Evolutionary conservation across 2,113 vertebrate species (phyloP), one percentile per base, ranked within the genome.

Genomic region (Brachyhypopomus occidentalis): DNA sequence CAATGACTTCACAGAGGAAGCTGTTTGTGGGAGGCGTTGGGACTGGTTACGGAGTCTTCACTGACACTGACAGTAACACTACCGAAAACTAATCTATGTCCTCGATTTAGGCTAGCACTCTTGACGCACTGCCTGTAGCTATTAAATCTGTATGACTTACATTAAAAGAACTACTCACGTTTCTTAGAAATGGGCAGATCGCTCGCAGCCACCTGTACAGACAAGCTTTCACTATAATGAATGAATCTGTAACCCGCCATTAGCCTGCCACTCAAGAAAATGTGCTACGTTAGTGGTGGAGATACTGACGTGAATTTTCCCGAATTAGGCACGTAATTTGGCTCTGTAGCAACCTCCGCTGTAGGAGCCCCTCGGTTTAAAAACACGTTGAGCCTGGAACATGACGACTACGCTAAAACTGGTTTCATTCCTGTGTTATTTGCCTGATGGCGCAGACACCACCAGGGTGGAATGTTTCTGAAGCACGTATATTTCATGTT

Each of bases 1-100:
- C 85, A 93, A 88, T 87, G 80, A 77, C 55, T 82, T 77, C 87
- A 64, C 79, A 81, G 86, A 91, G 93, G 89, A 92, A 94, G 93
- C 78, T 83, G 45, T 52, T 52, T 52, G 88, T 81, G 76, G 86
- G 82, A 90, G 94, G 94, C 93, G 89, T 91, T 92, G 87, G 91
- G 88, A 80, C 92, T 52, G 45, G 45, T 52, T 52, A 52, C 9
- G 45, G 80, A 89, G 85, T 83, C 83, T 75, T 52, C 58, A 48
- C 52, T 30, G 9, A 64, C 58, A 25, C 36, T 45, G 52, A 75
- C 52, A 52, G 70, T 3, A 48, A 17, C 23, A 34, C 45, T 34
- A 16, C 16, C 16, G 9, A 23, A 48, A 27, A 4, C 22, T 23
- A 63, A 63, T 6, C 9, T 64, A 30, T 64, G 9, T 22, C 25